Evolutionary conservation across 2,888 invertebrate genomes (phyloP), one percentile per base, ranked within the genome.

Genomic region (Tenthredo amoena): DNA sequence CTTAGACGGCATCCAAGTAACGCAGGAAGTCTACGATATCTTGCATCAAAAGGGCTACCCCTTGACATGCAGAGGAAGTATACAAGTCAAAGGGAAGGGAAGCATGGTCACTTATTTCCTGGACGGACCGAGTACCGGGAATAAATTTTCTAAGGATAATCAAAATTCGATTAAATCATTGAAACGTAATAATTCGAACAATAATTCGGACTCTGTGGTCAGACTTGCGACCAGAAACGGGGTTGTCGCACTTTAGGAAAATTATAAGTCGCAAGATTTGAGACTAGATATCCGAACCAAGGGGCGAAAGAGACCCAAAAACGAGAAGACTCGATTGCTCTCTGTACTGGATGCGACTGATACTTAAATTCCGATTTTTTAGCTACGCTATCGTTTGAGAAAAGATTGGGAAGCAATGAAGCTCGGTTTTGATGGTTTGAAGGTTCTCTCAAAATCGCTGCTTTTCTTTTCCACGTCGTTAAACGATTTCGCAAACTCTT

Each of bases 51-150:
- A 96, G 86, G 98, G 98, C 65, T 99, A 97, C 94, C 95, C 96
- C 62, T 94, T 98, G 68, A 96, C 96, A 43, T 98, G 98, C 93
- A 96, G 99, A 5, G 99, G 99, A 26, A 96, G 96, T 87, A 96
- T 99, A 84, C 96, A 97, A 91, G 98, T 99, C 18, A 99, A 99
- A 94, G 99, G 99, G 85, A 99, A 99, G 93, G 99, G 98, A 31
- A 97, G 97, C 88, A 99, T 99, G 98, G 95, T 98, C 87, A 99
- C 98, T 0, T 98, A 97, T 94, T 98, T 98, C 93, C 94, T 98
- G 83, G 95, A 96, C 12, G 96, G 95, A 31, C 87, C 87, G 12
- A 86, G 81, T 21, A 31, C 0, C 2, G 50, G 18, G 2, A 4
- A 2, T 2, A 21, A n/a, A 18, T 50, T 50, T 9, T 43, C 26